Percentiles rank a stretch among this genome's conserved stretches.
Conservation (phyloP, 2,888 invertebrate species). For the Kryphioiulus occultus region DNA sequence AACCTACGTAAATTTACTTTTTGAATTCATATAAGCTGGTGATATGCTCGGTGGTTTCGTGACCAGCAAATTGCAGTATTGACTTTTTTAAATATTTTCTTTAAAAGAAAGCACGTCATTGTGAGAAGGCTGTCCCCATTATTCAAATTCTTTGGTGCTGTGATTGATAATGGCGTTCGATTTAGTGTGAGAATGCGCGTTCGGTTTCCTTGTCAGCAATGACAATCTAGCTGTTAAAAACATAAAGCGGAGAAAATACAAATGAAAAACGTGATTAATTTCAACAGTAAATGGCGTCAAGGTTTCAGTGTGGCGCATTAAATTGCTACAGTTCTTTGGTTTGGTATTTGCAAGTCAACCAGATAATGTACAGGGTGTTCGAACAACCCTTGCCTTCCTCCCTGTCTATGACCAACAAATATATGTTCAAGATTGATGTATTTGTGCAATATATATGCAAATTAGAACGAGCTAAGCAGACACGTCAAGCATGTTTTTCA, state of each 20-base stretch:
- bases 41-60: not conserved
- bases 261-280: slow-evolving; percentile 10
- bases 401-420: too few species aligned
- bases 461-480: not conserved
- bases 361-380: not conserved
- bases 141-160: not conserved
- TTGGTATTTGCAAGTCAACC: not conserved
- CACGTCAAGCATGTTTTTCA: too few species aligned
- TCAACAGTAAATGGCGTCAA: not conserved
- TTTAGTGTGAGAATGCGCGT: not conserved
- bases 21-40: not conserved
- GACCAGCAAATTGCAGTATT: not conserved
- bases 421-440: not conserved
- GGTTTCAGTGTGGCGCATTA: not conserved
- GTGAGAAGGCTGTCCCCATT: slow-evolving; percentile 15
- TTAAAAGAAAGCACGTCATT: not conserved
- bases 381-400: too few species aligned
- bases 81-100: not conserved
- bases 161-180: not conserved
- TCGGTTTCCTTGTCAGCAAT: slow-evolving; percentile 14
- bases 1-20: not conserved
- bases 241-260: not conserved
- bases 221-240: not conserved
- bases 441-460: not conserved
- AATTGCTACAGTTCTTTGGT: not conserved